Conservation (phyloP, 2,113 vertebrate genomes). For the Anthoscopus minutus region DNA sequence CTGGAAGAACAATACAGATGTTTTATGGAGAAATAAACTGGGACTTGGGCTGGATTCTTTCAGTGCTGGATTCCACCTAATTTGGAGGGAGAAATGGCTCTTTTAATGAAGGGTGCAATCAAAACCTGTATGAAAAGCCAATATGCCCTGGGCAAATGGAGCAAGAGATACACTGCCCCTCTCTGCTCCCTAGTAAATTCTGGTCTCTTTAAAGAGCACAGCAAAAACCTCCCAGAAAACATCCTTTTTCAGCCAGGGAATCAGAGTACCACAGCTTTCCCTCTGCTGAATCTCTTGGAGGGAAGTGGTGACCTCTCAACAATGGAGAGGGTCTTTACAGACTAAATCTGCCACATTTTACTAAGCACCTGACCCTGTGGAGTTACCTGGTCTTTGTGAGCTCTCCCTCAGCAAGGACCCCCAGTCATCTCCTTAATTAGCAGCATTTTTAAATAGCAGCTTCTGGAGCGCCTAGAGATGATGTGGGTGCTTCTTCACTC, state of each 20-base stretch:
- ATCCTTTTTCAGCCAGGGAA: background rate
- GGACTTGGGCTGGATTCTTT: slow-evolving; percentile 54
- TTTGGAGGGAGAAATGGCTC: slow-evolving; percentile 41
- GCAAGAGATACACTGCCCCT: background rate
- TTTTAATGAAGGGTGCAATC: slow-evolving; percentile 61
- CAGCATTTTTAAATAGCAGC: background rate
- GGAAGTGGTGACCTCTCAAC: background rate
- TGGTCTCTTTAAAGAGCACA: background rate
- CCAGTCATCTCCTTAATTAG: background rate
- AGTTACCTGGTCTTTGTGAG: background rate
- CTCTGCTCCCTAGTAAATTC: background rate
- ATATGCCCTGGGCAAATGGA: slow-evolving; percentile 21
- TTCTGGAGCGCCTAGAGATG: background rate
- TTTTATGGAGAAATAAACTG: slow-evolving; percentile 66
- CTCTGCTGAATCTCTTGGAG: background rate
- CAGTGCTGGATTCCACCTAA: slow-evolving; percentile 60
- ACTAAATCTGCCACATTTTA: background rate
- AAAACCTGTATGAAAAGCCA: slow-evolving; percentile 46
- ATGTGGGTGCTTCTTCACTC: background rate
- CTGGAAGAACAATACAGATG: slow-evolving; percentile 68
- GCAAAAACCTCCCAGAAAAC: background rate
- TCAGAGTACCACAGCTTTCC: background rate
- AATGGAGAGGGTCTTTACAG: background rate
- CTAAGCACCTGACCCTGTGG: background rate
- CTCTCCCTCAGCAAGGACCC: background rate